Evolutionary conservation across 2,888 invertebrate genomes (phyloP), one percentile per base, ranked within the genome.

Genomic region (Sicus ferrugineus): DNA sequence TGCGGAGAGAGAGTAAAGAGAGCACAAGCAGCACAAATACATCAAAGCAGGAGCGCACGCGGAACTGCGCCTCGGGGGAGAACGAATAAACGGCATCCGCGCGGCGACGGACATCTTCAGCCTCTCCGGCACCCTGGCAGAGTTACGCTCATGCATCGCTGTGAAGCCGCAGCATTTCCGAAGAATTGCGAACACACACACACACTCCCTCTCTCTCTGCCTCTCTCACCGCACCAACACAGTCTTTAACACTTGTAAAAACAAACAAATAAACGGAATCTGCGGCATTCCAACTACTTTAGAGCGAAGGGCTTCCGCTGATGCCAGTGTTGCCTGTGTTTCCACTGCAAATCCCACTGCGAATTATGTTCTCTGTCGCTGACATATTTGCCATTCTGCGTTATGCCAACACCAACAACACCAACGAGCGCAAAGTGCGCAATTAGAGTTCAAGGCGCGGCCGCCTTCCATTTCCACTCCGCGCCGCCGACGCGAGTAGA

Each of bases 371-470:
- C 59, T 67, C 67, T 67, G 67, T 48, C 59, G 67, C 59, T 67
- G 67, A 67, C 67, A 67, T 67, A 67, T 67, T 67, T 59, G 67
- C 67, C 67, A 67, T 67, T 67, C 59, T 67, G 67, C 67, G 67
- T 67, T 67, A 30, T 67, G 67, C 67, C 67, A 58, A 59, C 67
- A 59, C 67, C 67, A 58, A 59, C 67, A 59, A 67, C 23, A 46
- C 67, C 31, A 50, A 30, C 48, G 59, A 67, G 59, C 50, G 67
- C 48, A 54, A 52, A 54, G 65, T n/a, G n/a, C 23, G 67, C 67
- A 67, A 67, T 67, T 67, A 67, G 67, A 48, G 58, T 58, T 67
- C 67, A 59, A 52, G 31, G 23, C 58, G 59, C 67, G 46, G 58
- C n/a, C n/a, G n/a, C 59, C 59, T 58, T 67, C 67, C 67, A 67